Conservation (phyloP, 2,113 vertebrate species). For the Haliaeetus leucogaster region DNA sequence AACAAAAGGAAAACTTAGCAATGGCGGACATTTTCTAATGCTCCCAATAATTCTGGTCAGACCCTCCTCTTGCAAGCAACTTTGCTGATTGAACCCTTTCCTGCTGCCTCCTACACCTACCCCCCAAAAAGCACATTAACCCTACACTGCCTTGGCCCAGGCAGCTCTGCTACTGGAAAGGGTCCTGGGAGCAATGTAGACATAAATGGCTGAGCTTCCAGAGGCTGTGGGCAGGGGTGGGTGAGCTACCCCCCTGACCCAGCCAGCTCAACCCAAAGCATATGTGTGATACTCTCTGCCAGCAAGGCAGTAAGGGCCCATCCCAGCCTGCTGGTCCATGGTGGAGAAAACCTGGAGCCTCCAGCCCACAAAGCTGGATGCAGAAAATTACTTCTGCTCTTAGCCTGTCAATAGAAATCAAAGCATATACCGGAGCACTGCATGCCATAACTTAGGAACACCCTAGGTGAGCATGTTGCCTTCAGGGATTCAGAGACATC, state of each 20-base stretch:
- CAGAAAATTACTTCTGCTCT: background rate
- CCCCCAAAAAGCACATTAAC: background rate
- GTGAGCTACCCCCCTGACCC: background rate
- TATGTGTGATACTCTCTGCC: accelerated
- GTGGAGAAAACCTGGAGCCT: background rate
- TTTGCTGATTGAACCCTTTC: background rate
- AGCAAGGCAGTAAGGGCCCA: background rate
- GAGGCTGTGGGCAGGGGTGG: background rate
- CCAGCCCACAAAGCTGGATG: background rate
- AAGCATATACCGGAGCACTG: background rate
- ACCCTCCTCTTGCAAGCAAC: background rate
- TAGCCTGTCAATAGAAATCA: background rate
- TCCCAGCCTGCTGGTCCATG: background rate
- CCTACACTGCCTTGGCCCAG: background rate
- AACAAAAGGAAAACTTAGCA: background rate
- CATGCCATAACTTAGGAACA: accelerated
- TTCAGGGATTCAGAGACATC: background rate
- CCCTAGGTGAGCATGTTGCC: background rate
- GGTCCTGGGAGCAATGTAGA: background rate
- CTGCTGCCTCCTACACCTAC: background rate
- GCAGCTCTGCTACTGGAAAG: background rate
- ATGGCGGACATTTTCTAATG: background rate
- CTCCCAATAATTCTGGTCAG: background rate
- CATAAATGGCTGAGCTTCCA: background rate
- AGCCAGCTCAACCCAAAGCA: background rate